Base-by-base conservation (phyloP, 2,888 invertebrate species). In the Nezara viridula region DNA sequence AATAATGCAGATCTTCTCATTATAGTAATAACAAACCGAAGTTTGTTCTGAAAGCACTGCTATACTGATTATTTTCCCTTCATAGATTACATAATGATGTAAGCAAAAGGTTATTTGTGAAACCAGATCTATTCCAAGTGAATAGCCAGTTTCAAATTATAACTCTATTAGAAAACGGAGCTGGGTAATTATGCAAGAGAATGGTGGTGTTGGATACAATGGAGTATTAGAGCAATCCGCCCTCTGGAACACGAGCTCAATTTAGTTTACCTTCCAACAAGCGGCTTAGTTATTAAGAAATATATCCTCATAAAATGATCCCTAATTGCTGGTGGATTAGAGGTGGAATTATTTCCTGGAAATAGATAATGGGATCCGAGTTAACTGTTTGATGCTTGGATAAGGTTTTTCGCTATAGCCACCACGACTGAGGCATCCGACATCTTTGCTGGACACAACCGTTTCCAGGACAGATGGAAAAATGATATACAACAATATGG, bases 231-330 rank as follows among this genome's bases (percentile, higher is more conserved):
- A 81, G 24, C 81, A 44, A 81, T 81, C 81, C 81, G 81, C 24
- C 40, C 81, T 44, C 5, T 81, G 12, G 44, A 81, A 81, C 81
- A 81, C 81, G 44, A 44, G 81, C 81, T 40, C 81, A 81, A 81
- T 81, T 81, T 81, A 81, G 81, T 81, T 81, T 81, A 81, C 44
- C 81, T 37, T 81, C 44, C 40, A 40, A 81, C 81, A 44, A 44
- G 44, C 81, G 40, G 81, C 24, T 44, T 21, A 81, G 81, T 81
- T 81, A 81, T 81, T 81, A 81, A 81, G 81, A 81, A 81, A 81
- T 81, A 81, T 81, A 81, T 81, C 81, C 66, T 66, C 66, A 81
- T 81, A 81, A 81, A 81, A 81, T 81, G 81, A 44, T n/a, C 81
- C 44, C 40, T 81, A 81, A 81, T 81, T 81, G 44, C 81, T 44